These are phyloP conservation scores for Burhinus oedicnemus DNA, from an alignment of 2,113 vertebrate genomes.

Conservation along the genomic window DNA sequence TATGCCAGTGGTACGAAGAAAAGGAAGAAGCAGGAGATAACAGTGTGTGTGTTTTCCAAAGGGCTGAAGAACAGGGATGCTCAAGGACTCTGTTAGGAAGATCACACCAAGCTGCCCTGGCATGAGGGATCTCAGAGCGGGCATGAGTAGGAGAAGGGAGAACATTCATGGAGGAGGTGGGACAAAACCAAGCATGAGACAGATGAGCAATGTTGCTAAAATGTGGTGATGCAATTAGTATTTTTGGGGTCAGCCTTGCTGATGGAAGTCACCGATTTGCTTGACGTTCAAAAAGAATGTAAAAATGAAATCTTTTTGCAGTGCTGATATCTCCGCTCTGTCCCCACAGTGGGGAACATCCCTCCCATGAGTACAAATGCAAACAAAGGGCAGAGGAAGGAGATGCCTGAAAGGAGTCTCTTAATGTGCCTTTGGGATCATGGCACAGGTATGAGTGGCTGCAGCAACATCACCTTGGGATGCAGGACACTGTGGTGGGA, in stretches of 20 bases:
- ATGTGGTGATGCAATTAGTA: neutral
- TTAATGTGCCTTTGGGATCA: neutral
- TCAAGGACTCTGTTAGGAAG: neutral
- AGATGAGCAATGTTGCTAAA: neutral
- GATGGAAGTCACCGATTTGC: neutral
- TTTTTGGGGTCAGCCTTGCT: neutral
- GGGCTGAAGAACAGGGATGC: neutral
- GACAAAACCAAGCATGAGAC: neutral
- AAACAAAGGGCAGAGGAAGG: neutral
- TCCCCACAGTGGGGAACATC: neutral
- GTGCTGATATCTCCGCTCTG: neutral
- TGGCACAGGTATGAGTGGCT: neutral
- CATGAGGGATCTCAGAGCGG: neutral
- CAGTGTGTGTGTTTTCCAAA: neutral
- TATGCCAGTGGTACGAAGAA: neutral
- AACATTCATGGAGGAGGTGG: neutral
- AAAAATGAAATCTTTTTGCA: neutral
- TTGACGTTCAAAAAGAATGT: neutral
- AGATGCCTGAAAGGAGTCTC: neutral
- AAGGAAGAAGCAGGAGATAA: neutral
- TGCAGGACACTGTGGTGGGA: neutral
- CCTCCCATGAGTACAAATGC: neutral
- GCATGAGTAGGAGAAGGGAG: neutral
- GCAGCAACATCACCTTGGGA: neutral
- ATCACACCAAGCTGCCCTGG: fast-evolving